Evolutionary conservation across 2,888 invertebrate species (phyloP), one percentile per base, ranked within the genome.

Genomic region (Baccha elongata): DNA sequence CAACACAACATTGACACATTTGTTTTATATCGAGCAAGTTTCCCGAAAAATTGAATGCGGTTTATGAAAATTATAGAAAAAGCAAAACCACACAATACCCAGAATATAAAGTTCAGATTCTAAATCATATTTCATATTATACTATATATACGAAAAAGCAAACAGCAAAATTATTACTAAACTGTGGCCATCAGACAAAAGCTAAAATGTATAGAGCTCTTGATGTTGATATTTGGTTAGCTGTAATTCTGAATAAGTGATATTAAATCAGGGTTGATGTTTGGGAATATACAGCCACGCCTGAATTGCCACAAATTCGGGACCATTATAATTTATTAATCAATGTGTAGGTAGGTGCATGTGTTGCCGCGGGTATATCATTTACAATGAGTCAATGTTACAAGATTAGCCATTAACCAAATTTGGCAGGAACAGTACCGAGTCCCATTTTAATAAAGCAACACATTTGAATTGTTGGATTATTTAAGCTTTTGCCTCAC

Each of bases 401-500:
- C 32, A 32, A 55, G 19, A 21, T 32, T 53, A 21, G 37, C 13
- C 37, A 55, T 37, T 55, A n/a, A 55, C 35, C 13, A 19, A 21
- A 55, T 37, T 55, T 37, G 8, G 53, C 10, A 35, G 35, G 19
- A 37, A 19, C 8, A 55, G n/a, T 13, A 42, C 5, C n/a, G 17
- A 32, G 37, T 55, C 37, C 26, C 4, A 21, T 19, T 19, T 21
- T n/a, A 35, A 13, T 21, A 0, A 35, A 37, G 1, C n/a, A 21
- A 37, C 19, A 21, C 4, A n/a, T 35, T n/a, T 19, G 17, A n/a
- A 6, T 5, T 37, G 21, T 8, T 21, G 7, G 19, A 37, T 53
- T 37, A 13, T 37, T 21, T 8, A 21, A 26, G 17, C 8, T 32
- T 32, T 11, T 5, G 50, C 4, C 10, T 17, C 10, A 50, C 29